Base-by-base conservation (phyloP, 1,140 invertebrate species). In the Drosophila novamexicana region DNA sequence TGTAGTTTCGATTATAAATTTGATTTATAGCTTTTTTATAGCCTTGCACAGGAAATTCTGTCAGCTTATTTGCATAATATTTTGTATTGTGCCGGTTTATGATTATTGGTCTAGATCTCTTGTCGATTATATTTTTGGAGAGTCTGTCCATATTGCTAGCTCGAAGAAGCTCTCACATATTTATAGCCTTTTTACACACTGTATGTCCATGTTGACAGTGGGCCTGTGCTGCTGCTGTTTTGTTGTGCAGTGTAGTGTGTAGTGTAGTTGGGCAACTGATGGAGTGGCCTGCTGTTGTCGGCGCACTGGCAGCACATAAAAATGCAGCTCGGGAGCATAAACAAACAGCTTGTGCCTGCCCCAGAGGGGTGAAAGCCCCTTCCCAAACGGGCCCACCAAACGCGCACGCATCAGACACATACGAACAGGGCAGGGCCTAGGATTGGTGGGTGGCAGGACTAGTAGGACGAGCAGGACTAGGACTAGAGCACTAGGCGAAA, bases 251-350 rank as follows among this genome's bases (percentile, higher is more conserved):
- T 79, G 54, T 74, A 61, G 36, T 53, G 64, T n/a, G 10, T 42
- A 65, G 59, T 45, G 44, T 49, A 62, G 50, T 53, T 52, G 37
- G 45, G n/a, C 65, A 8, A 45, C 75, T 76, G 75, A 82, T 88
- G 83, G 79, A 78, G 78, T 70, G 72, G 75, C 39, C 69, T 72
- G 56, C 49, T 22, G 34, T 58, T 65, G 61, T 69, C 73, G 67
- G 74, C 69, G 36, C 44, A 40, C 59, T 56, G 59, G 50, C 62
- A 74, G 81, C 58, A 80, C 83, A 88, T 89, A 88, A 89, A 88
- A 88, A 89, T 88, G 83, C 83, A 88, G 84, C 83, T 88, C 69
- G 74, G 58, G 37, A 68, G 73, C 83, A 89, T 88, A 83, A 88
- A 88, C 80, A 88, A 83, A 86, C 79, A 89, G 68, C 75, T 79